Evolutionary conservation across 2,113 vertebrate genomes (phyloP).

Genomic region (Alouatta palliata): DNA sequence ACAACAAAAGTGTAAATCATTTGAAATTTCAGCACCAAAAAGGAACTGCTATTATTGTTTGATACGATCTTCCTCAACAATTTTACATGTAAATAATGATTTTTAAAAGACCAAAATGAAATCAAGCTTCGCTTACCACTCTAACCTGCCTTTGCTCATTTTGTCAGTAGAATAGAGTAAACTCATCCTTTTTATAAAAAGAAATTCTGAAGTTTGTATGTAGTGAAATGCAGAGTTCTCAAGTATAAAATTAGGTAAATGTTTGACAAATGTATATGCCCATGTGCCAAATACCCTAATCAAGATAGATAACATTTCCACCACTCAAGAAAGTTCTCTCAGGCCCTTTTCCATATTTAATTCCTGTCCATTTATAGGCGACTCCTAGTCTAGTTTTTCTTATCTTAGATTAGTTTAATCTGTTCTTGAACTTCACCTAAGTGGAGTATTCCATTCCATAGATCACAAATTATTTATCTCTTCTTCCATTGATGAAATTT

Average conservation of each 20-base stretch:
- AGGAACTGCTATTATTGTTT: not conserved
- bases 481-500: not conserved
- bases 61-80: not conserved
- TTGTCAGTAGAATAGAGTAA: not conserved
- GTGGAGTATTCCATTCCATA: not conserved
- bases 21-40: not conserved
- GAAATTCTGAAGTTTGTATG: not conserved
- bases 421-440: not conserved
- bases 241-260: not conserved
- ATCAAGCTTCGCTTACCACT: not conserved
- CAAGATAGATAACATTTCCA: not conserved
- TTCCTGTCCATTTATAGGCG: not conserved
- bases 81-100: not conserved
- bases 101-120: not conserved
- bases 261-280: not conserved
- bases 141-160: not conserved
- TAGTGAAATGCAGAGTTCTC: not conserved
- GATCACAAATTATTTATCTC: too few species aligned
- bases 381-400: not conserved
- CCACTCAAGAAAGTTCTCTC: not conserved
- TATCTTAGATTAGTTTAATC: not conserved
- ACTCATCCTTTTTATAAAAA: not conserved
- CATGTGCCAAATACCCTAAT: not conserved
- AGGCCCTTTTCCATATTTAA: not conserved
- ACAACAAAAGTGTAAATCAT: not conserved